Conservation (phyloP, 2,797 vertebrate species). For the Chelon auratus region DNA sequence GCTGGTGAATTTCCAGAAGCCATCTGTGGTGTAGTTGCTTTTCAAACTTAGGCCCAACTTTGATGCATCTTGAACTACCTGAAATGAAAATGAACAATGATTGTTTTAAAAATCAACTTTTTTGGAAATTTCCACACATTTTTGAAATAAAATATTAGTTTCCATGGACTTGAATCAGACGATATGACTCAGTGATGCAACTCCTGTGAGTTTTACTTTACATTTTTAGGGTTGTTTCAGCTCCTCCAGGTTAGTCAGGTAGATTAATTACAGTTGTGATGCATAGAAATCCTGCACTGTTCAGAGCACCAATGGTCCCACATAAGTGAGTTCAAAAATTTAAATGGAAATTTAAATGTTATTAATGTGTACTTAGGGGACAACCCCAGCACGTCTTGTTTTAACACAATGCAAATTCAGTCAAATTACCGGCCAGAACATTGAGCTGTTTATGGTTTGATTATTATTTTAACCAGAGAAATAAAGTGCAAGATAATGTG, state of each 20-base stretch:
- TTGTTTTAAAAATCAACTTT: neutral
- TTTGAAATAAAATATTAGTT: neutral
- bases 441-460: neutral
- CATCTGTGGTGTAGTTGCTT: conserved; percentile 76
- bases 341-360: neutral
- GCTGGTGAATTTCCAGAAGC: conserved; percentile 87
- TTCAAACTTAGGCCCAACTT: conserved; percentile 82
- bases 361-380: neutral
- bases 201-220: conserved; percentile 9
- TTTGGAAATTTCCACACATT: neutral
- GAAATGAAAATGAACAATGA: neutral
- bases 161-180: neutral
- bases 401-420: conserved; percentile 19
- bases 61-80: conserved; percentile 74
- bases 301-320: conserved; percentile 16
- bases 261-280: neutral
- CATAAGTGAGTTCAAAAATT: no score
- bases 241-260: neutral
- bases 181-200: conserved; percentile 20
- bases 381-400: neutral
- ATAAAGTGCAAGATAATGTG: neutral
- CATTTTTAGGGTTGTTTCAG: neutral
- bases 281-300: neutral
- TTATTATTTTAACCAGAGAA: neutral
- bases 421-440: neutral